A percentile compares a stretch with the other conserved stretches of the same genome.
Evolutionary conservation across 2,888 invertebrate species (phyloP).

Genomic region (Crossocerus cetratus): DNA sequence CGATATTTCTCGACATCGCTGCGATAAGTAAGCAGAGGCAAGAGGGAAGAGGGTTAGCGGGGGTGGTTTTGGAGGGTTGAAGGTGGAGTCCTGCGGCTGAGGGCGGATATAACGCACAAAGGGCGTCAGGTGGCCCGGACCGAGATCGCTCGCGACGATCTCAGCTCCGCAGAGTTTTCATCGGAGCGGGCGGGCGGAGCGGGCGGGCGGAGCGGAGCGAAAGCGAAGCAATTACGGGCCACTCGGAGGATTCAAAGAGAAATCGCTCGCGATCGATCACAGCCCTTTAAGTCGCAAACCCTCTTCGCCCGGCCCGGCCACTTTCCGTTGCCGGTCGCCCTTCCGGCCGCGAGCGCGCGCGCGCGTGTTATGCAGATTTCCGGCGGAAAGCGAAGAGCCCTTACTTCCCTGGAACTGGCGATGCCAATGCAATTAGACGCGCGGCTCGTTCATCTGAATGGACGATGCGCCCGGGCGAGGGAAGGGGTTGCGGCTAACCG

Average conservation of each 20-base stretch:
- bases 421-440: constrained; percentile 35
- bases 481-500: too few species aligned
- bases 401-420: constrained; percentile 2
- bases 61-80: neutral
- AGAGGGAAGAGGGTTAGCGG: neutral
- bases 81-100: neutral
- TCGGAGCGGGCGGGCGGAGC: neutral
- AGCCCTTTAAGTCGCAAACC: neutral
- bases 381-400: neutral
- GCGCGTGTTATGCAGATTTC: constrained; percentile 5
- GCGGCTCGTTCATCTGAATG: constrained; percentile 25
- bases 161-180: constrained; percentile 5
- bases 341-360: neutral
- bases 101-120: constrained; percentile 25
- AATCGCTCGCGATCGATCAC: neutral
- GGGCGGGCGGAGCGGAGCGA: neutral
- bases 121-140: constrained; percentile 10
- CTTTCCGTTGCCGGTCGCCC: neutral
- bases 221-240: constrained; percentile 31
- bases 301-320: neutral
- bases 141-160: neutral
- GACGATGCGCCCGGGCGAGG: constrained; percentile 22
- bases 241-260: neutral
- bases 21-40: neutral
- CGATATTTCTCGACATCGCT: neutral